phyloP scores from a whole-genome alignment of 2,113 vertebrate species.

The Apodemus sylvaticus region DNA sequence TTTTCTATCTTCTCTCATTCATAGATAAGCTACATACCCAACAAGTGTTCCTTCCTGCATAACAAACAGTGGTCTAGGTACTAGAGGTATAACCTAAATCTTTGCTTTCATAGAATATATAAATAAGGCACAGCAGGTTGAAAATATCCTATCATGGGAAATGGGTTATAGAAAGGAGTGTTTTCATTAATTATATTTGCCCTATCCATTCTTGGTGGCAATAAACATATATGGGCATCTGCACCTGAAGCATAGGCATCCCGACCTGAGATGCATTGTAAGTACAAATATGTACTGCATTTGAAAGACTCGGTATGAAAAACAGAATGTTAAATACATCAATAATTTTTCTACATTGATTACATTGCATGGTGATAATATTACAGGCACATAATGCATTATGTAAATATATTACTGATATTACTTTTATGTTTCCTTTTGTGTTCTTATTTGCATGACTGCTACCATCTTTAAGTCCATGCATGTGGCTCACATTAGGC shows the following conservation, averaged over 20 bases:
- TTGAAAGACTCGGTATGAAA: not conserved
- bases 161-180: not conserved
- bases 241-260: not conserved
- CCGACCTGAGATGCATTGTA: not conserved
- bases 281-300: not conserved
- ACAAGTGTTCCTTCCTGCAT: not conserved
- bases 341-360: not conserved
- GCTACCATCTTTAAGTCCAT: constrained; percentile 16
- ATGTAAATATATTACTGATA: not conserved
- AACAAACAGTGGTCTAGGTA: not conserved
- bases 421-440: constrained; percentile 33
- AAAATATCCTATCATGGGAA: not conserved
- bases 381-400: not conserved
- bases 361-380: not conserved
- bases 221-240: not conserved
- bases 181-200: not conserved
- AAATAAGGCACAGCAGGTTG: not conserved
- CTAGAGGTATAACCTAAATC: not conserved
- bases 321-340: not conserved
- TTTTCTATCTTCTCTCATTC: not conserved
- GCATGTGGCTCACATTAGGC: not conserved
- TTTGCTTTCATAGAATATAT: not conserved
- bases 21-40: not conserved
- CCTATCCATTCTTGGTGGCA: not conserved
- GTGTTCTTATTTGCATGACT: constrained; percentile 39